Base-by-base conservation (phyloP, 2,888 invertebrate genomes). In the Orthosia cruda region DNA sequence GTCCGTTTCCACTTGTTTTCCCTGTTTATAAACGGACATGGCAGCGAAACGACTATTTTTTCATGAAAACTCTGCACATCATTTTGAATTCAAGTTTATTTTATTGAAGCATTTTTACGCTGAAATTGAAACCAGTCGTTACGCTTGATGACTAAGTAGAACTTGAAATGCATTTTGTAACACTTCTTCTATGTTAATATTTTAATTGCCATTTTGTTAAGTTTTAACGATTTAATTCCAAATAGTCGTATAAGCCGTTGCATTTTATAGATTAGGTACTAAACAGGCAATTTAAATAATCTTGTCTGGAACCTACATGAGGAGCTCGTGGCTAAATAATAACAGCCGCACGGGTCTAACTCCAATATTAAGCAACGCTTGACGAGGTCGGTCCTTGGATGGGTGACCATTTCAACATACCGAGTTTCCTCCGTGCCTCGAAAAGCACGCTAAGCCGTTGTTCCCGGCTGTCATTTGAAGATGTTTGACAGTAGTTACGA, bases 1-100 rank as follows among this genome's bases (percentile, higher is more conserved):
- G 87, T 88, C 78, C 71, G 80, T 87, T 86, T 86, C 87, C 83
- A 81, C 84, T 86, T 87, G 88, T 89, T 88, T 89, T 86, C 82
- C 74, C 80, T 72, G 72, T 78, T 75, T 72, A 70, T 81, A 77
- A 85, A 83, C 74, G 82, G 74, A 64, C 84, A 81, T 77, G 81
- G 80, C 69, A 82, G 67, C 65, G 16, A 50, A 80, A 71, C 50
- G 49, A 26, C 45, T 58, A 12, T 61, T 67, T 83, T 80, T 54
- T 50, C 23, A 47, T 47, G 32, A 71, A 68, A 71, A 58, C 64
- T 71, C 26, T 65, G 75, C 84, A 79, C 66, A 52, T 69, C 45
- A 66, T 78, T 83, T 63, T 16, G 16, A 26, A 63, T 63, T 77
- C 65, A 52, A 32, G 49, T 13, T 0, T 66, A 58, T 63, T 73